Conservation (phyloP, 2,888 invertebrate genomes). For the Sminthurinus aureus region DNA sequence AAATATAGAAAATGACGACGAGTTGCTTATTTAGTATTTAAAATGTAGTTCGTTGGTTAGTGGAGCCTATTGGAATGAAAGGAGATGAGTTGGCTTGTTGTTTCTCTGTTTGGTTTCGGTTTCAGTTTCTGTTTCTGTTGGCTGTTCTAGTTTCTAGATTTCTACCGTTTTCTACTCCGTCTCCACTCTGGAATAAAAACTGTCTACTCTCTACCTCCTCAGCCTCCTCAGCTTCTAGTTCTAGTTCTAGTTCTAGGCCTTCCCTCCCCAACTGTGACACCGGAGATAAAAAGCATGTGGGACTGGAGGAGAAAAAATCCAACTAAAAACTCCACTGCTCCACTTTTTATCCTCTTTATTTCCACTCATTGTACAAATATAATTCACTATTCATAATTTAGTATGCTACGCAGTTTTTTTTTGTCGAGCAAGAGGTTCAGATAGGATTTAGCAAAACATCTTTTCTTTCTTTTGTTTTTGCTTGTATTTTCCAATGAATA, state of each 20-base stretch:
- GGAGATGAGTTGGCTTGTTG: background rate
- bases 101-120: no score
- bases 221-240: background rate
- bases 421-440: no score
- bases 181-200: background rate
- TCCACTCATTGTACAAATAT: no score
- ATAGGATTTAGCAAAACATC: no score
- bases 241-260: background rate
- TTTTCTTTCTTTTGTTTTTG: no score
- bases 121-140: background rate
- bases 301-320: constrained; percentile 10
- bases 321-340: background rate
- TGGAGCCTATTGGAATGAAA: background rate
- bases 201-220: background rate
- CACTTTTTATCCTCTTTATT: background rate
- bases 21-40: no score
- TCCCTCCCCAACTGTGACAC: constrained; percentile 44
- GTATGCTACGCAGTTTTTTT: no score
- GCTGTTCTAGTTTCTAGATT: background rate
- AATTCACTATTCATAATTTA: no score
- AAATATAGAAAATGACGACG: no score
- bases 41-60: background rate
- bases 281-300: constrained; percentile 41
- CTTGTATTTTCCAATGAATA: no score
- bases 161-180: background rate